Evolutionary conservation across 2,888 invertebrate species (phyloP).

Genomic region (Macaria notata): DNA sequence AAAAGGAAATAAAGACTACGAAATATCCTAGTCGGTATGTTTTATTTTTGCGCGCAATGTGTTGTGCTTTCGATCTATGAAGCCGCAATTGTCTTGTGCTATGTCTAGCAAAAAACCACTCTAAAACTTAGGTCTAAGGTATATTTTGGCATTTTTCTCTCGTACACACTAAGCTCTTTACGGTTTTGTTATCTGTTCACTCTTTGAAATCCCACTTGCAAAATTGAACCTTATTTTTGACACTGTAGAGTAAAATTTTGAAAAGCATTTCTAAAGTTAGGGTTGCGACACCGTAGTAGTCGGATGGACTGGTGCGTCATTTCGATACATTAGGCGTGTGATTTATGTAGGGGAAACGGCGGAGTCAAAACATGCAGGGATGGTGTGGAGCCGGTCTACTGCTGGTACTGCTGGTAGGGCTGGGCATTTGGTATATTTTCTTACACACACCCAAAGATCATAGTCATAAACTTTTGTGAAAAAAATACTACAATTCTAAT

Average conservation of each 20-base stretch:
- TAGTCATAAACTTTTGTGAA: no score
- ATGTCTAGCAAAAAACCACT: slow-evolving; percentile 37
- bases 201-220: neutral
- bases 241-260: no score
- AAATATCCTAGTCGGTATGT: slow-evolving; percentile 5
- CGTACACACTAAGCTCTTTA: no score
- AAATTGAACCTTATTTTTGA: neutral
- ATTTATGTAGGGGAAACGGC: slow-evolving; percentile 74
- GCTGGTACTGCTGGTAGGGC: slow-evolving; percentile 45
- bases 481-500: no score
- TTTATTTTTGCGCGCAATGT: slow-evolving; percentile 29
- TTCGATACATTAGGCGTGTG: slow-evolving; percentile 79
- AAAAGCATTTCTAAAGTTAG: slow-evolving; percentile 27
- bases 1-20: slow-evolving; percentile 8
- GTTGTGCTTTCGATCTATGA: slow-evolving; percentile 47
- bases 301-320: slow-evolving; percentile 58
- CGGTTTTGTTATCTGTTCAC: no score
- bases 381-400: slow-evolving; percentile 40
- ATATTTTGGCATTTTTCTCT: slow-evolving; percentile 7
- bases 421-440: slow-evolving; percentile 22
- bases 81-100: slow-evolving; percentile 45
- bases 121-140: slow-evolving; percentile 17
- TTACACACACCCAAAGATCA: no score
- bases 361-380: slow-evolving; percentile 75
- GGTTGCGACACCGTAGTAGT: slow-evolving; percentile 44